Conservation (phyloP, 1,140 invertebrate genomes). For the Apis cerana region DNA sequence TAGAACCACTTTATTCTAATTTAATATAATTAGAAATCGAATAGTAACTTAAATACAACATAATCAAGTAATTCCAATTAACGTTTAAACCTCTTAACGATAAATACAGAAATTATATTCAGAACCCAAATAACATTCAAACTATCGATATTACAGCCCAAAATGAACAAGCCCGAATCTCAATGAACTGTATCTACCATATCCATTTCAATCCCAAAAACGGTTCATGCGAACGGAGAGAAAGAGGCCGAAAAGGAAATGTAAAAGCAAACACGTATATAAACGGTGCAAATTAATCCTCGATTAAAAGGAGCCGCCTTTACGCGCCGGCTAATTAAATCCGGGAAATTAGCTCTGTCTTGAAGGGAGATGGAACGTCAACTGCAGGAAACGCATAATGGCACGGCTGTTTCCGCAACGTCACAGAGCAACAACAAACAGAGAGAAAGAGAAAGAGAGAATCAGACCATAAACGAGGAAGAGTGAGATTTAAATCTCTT, state of each 20-base stretch:
- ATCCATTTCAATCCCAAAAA: too few relatives aligned
- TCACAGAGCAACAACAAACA: background rate
- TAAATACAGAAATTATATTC: too few relatives aligned
- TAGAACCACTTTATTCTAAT: background rate
- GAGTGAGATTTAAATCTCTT: background rate
- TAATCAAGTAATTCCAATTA: background rate
- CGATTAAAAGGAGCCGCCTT: slow-evolving; percentile 40
- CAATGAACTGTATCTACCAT: background rate
- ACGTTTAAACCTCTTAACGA: too few relatives aligned
- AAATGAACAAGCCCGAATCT: background rate
- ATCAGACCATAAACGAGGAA: background rate
- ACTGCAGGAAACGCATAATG: slow-evolving; percentile 39
- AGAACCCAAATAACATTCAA: background rate
- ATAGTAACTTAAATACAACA: too few relatives aligned
- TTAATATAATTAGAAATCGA: too few relatives aligned
- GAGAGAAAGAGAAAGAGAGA: background rate
- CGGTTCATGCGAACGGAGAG: too few relatives aligned
- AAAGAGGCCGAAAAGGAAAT: background rate
- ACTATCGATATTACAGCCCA: background rate
- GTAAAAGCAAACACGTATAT: too few relatives aligned
- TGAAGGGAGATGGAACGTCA: slow-evolving; percentile 43
- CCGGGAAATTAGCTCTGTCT: slow-evolving; percentile 50
- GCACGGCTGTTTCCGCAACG: slow-evolving; percentile 20
- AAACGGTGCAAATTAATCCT: slow-evolving; percentile 24
- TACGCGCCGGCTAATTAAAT: slow-evolving; percentile 55